These are phyloP conservation scores for Tribolium castaneum DNA, from an alignment of 1,140 invertebrate genomes.

Conservation along the genomic window DNA sequence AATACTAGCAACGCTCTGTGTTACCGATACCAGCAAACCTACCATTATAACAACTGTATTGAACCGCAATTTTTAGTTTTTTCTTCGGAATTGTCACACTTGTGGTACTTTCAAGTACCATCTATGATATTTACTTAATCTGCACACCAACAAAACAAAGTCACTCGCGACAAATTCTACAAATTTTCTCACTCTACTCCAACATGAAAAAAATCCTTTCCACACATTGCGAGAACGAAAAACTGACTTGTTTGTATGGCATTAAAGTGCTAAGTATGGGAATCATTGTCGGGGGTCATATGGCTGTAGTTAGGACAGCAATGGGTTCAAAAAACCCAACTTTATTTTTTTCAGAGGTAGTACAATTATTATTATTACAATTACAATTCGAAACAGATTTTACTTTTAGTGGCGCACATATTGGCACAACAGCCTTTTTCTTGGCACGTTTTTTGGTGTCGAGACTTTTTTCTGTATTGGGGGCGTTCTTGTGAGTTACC, in stretches of 20 bases:
- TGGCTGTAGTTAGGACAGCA: conserved; percentile 51
- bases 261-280: conserved; percentile 72
- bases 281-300: conserved; percentile 76
- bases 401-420: neutral
- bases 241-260: conserved; percentile 67
- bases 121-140: conserved; percentile 46
- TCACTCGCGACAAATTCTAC: conserved; percentile 47
- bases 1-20: no score
- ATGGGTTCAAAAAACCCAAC: neutral
- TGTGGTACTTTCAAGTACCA: conserved; percentile 40
- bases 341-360: neutral
- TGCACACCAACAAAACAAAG: neutral
- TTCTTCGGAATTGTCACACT: conserved; percentile 25
- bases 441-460: neutral
- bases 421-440: neutral
- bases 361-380: neutral
- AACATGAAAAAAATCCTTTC: conserved; percentile 60
- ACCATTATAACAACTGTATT: no score
- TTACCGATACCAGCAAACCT: no score
- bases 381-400: neutral
- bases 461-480: neutral
- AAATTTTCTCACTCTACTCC: conserved; percentile 61
- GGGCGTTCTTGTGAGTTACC: neutral
- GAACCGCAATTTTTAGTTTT: conserved; percentile 20
- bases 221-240: conserved; percentile 50